These are phyloP conservation scores for Lepidurus arcticus DNA, from an alignment of 1,140 invertebrate species.

Conservation along the genomic window DNA sequence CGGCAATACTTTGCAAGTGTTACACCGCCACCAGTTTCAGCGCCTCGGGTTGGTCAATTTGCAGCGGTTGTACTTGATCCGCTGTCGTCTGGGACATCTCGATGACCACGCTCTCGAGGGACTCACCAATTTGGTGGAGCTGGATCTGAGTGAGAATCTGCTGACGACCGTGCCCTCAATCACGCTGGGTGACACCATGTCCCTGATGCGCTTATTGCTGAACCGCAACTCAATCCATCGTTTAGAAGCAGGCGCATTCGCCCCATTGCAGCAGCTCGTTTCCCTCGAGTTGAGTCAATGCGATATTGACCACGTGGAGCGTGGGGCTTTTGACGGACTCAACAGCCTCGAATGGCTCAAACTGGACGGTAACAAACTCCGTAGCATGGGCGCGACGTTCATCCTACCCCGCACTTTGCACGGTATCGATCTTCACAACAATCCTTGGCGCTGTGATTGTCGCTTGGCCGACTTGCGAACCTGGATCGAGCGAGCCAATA, in stretches of 20 bases:
- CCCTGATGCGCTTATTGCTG: slow-evolving; percentile 71
- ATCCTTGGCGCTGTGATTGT: slow-evolving; percentile 85
- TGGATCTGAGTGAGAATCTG: slow-evolving; percentile 77
- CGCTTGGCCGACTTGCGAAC: slow-evolving; percentile 63
- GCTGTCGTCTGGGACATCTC: slow-evolving; percentile 67
- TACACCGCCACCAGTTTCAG: slow-evolving; percentile 68
- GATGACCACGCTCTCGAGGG: slow-evolving; percentile 72
- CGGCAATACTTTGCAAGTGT: slow-evolving; percentile 67
- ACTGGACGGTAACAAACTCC: slow-evolving; percentile 71
- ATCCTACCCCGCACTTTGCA: slow-evolving; percentile 66
- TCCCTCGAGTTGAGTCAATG: slow-evolving; percentile 75
- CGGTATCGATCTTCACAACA: slow-evolving; percentile 72
- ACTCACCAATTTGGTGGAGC: slow-evolving; percentile 77
- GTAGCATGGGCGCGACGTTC: slow-evolving; percentile 58
- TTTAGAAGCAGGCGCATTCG: slow-evolving; percentile 67
- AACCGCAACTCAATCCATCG: slow-evolving; percentile 71
- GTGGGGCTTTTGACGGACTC: slow-evolving; percentile 73
- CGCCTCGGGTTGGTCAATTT: slow-evolving; percentile 73
- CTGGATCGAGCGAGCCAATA: slow-evolving; percentile 69
- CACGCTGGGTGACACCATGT: slow-evolving; percentile 67
- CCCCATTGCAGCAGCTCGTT: slow-evolving; percentile 63
- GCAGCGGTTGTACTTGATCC: slow-evolving; percentile 73
- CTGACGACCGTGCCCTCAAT: slow-evolving; percentile 66
- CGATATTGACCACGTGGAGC: slow-evolving; percentile 65
- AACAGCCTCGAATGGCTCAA: slow-evolving; percentile 74